Conservation (phyloP, 2,888 invertebrate genomes). For the Tortricodes alternella region DNA sequence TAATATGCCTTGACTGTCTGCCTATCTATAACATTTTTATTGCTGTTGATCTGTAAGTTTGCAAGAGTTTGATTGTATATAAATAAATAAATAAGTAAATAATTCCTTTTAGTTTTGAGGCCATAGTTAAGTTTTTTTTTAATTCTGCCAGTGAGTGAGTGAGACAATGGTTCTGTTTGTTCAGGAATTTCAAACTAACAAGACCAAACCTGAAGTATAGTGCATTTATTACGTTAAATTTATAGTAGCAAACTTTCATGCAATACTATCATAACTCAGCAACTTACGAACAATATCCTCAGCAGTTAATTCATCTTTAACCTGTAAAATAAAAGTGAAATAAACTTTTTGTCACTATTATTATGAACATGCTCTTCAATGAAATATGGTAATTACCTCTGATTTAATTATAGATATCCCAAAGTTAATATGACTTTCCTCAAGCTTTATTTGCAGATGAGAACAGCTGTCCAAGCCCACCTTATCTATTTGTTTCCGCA, state of each 20-base stretch:
- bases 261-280: background rate
- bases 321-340: constrained; percentile 49
- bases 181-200: too few relatives aligned
- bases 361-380: too few relatives aligned
- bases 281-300: constrained; percentile 71
- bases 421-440: constrained; percentile 40
- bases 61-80: background rate
- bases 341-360: background rate
- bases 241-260: background rate
- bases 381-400: constrained; percentile 50
- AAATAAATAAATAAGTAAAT: background rate
- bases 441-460: constrained; percentile 50
- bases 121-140: too few relatives aligned
- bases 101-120: too few relatives aligned
- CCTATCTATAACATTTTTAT: too few relatives aligned
- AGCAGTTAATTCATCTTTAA: constrained; percentile 67
- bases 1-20: too few relatives aligned
- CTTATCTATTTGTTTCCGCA: constrained; percentile 38
- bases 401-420: constrained; percentile 53
- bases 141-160: too few relatives aligned
- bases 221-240: too few relatives aligned
- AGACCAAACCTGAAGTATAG: too few relatives aligned
- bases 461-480: constrained; percentile 26
- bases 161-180: too few relatives aligned
- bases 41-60: too few relatives aligned